Evolutionary conservation across 2,113 vertebrate species (phyloP), one percentile per base, ranked within the genome.

Genomic region (Callithrix jacchus): DNA sequence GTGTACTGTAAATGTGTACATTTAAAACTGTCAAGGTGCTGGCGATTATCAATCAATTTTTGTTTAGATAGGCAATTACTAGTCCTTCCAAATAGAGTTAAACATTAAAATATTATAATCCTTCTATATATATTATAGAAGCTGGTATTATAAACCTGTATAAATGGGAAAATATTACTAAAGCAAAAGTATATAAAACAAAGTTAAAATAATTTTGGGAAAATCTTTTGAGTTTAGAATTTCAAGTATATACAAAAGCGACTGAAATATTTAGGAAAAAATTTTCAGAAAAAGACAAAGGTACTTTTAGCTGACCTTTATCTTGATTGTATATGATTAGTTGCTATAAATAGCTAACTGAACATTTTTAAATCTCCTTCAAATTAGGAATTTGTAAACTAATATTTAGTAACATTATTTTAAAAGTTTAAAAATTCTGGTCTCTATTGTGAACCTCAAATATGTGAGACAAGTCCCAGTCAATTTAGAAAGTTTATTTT

Each of bases 201-300:
- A 89, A 76, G 7, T 84, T 95, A 74, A 96, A 87, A 92, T 77
- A 91, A 35, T 7, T 20, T 77, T 81, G 27, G 25, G 79, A 58
- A 76, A 82, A 32, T 61, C 8, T 77, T 23, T 93, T 80, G 23
- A 73, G 18, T 52, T 96, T 82, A 93, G 56, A 86, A 83, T 89
- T 92, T 95, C 2, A 49, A 74, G 82, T 35, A 54, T 56, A 45
- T 40, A 49, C 21, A 61, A 82, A 87, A 86, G 16, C 5, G 52
- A 93, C n/a, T 89, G 40, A 2, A 87, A 92, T 89, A 68, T 16
- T 68, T 84, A 35, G 49, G 2, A 64, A 64, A 64, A 64, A 4
- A 35, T 17, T 85, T 87, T 91, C 45, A 86, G 49, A 89, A 96
- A 91, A 89, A 68, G 32, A 89, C 68, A 90, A 52, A 85, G 6